Evolutionary conservation across 2,113 vertebrate genomes (phyloP).

Genomic region (Nanorana parkeri): DNA sequence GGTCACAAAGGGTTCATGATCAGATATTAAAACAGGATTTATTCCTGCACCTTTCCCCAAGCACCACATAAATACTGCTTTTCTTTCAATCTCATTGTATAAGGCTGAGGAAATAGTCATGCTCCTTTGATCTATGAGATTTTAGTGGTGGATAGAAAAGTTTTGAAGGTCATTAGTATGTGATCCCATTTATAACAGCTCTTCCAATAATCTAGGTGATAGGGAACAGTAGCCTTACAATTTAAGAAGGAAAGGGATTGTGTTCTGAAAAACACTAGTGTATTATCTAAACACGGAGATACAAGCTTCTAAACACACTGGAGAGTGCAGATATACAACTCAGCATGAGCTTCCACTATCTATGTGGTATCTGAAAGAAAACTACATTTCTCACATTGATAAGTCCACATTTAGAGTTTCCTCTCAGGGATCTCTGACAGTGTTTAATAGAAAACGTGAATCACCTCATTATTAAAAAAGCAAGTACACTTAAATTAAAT

Average conservation of each 20-base stretch:
- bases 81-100: slow-evolving; percentile 54
- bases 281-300: slow-evolving; percentile 3
- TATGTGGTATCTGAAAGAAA: not conserved
- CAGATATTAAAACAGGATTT: slow-evolving; percentile 56
- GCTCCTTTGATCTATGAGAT: slow-evolving; percentile 58
- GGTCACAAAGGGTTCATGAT: slow-evolving; percentile 52
- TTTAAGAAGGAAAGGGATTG: slow-evolving; percentile 38
- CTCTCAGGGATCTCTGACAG: not conserved
- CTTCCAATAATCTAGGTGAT: slow-evolving; percentile 42
- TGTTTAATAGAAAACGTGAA: slow-evolving; percentile 7
- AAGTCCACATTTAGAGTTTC: slow-evolving; percentile 22
- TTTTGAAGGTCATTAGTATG: slow-evolving; percentile 54
- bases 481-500: not conserved
- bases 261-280: slow-evolving; percentile 7
- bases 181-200: slow-evolving; percentile 55
- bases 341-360: not conserved
- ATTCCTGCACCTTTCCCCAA: slow-evolving; percentile 46
- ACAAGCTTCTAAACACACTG: slow-evolving; percentile 12
- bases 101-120: slow-evolving; percentile 55
- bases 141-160: slow-evolving; percentile 45
- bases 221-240: slow-evolving; percentile 39
- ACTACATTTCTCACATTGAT: not conserved
- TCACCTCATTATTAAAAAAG: slow-evolving; percentile 18
- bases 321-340: slow-evolving; percentile 4
- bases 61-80: slow-evolving; percentile 51